Evolutionary conservation across 2,888 invertebrate species (phyloP).

Genomic region (Catocala fraxini): DNA sequence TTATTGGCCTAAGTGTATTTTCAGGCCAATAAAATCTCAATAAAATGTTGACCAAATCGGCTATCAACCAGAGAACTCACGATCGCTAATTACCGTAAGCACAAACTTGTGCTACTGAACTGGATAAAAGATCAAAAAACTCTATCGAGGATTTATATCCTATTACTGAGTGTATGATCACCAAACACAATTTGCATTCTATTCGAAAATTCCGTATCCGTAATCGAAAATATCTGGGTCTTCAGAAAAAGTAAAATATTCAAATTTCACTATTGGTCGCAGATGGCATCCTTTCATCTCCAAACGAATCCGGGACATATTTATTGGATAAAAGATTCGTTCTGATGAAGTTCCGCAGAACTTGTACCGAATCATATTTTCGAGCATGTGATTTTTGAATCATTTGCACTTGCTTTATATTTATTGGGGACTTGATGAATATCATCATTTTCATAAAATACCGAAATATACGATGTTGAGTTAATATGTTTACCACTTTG

Average conservation of each 20-base stretch:
- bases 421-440: too few species aligned
- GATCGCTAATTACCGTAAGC: too few species aligned
- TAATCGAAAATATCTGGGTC: slow-evolving; percentile 8
- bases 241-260: slow-evolving; percentile 15
- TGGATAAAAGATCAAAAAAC: too few species aligned
- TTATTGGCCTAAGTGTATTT: too few species aligned
- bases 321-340: slow-evolving; percentile 25
- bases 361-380: slow-evolving; percentile 12
- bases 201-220: background rate
- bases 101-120: too few species aligned
- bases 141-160: background rate
- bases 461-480: too few species aligned
- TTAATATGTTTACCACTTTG: too few species aligned
- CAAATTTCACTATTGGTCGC: slow-evolving; percentile 19
- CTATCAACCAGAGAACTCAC: too few species aligned
- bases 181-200: background rate
- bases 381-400: background rate
- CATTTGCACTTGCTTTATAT: too few species aligned
- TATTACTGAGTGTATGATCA: background rate
- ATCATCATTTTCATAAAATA: too few species aligned
- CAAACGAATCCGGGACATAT: slow-evolving; percentile 14
- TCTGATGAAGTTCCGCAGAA: slow-evolving; percentile 13
- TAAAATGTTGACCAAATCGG: too few species aligned
- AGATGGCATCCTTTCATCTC: slow-evolving; percentile 27
- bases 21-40: too few species aligned